Evolutionary conservation across 2,888 invertebrate species (phyloP), one percentile per base, ranked within the genome.

Genomic region (Sacculina carcini): DNA sequence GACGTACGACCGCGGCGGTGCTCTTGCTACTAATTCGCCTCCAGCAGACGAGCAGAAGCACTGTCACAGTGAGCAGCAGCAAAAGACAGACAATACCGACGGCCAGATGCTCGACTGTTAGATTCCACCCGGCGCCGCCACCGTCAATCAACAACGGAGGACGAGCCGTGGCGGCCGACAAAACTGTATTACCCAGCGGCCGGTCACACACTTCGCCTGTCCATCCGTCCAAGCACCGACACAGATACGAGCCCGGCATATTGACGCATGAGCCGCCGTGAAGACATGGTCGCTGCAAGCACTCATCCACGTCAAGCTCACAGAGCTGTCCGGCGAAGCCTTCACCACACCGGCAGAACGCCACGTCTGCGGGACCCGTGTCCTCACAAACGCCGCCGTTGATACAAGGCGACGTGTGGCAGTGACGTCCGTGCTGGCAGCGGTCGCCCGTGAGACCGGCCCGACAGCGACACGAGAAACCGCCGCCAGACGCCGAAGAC

Each of bases 331-430:
- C 86, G 52, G 73, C 76, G 66, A 78, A 85, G 2, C 82, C 80
- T n/a, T n/a, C n/a, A n/a, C n/a, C n/a, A n/a, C n/a, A n/a, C 51
- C 76, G 74, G 62, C 86, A 86, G 65, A 79, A 77, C 62, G 85
- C 86, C 56, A 84, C 73, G 2, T 84, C 79, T 1, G 76, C 74
- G 57, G 72, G 75, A 62, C 80, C 79, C 51, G 84, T 86, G 66
- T 89, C 87, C 64, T 86, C 84, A 67, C 89, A 89, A 9, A 76
- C 74, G 5, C 85, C 87, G n/a, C 79, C 79, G 67, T 89, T 81
- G 61, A 75, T 73, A 64, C 89, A 89, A 1, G 80, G 80, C 64
- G 79, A 79, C 0, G 79, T 77, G 14, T 72, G 68, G 62, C 79
- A 80, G 69, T 76, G 78, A 56, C 76, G 73, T 1, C 86, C 85